Conservation (phyloP, 2,797 vertebrate genomes). For the Stomatorhinus walkeri region DNA sequence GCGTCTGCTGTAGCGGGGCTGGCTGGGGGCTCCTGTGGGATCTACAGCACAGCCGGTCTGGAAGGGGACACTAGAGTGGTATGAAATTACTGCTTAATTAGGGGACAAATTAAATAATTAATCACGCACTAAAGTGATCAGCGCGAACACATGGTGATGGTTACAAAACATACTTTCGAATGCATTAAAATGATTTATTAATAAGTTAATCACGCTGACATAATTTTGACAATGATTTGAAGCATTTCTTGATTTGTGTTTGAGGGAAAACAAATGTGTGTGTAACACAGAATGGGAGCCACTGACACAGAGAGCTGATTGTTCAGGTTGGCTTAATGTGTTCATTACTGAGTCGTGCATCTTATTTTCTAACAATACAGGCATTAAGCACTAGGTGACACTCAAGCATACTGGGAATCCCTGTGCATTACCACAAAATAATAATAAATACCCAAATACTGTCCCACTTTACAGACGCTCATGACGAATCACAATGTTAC, state of each 20-base stretch:
- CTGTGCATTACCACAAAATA: background rate
- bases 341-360: background rate
- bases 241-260: background rate
- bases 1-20: background rate
- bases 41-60: background rate
- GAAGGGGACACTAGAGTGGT: background rate
- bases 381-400: background rate
- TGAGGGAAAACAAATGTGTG: background rate
- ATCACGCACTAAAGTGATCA: background rate
- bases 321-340: background rate
- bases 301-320: background rate
- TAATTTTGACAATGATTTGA: background rate
- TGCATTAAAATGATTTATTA: constrained; percentile 39
- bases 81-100: background rate
- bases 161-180: constrained; percentile 25
- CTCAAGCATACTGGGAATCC: background rate
- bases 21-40: background rate
- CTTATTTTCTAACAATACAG: background rate
- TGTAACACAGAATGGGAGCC: background rate
- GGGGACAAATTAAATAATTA: background rate
- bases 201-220: constrained; percentile 15
- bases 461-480: background rate
- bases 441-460: background rate
- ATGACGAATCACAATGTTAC: background rate
- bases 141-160: background rate